Evolutionary conservation across 2,888 invertebrate species (phyloP).

Genomic region (Tetranychus truncatus): DNA sequence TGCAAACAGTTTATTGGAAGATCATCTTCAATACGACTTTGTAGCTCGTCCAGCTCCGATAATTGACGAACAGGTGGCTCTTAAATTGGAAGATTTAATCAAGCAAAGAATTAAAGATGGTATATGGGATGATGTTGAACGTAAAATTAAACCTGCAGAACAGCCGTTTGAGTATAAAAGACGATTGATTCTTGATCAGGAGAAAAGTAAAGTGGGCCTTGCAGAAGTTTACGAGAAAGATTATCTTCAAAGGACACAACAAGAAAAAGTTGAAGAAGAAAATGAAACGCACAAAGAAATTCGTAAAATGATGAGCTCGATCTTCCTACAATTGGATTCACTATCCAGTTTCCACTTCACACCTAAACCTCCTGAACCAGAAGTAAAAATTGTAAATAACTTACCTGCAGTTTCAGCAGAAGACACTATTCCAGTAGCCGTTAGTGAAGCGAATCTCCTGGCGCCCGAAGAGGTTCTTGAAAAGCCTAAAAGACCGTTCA

Average conservation of each 20-base stretch:
- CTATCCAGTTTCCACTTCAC: conserved; percentile 84
- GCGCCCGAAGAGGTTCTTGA: conserved; percentile 70
- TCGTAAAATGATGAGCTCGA: conserved; percentile 47
- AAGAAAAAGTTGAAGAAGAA: conserved; percentile 36
- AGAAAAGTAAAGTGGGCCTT: conserved; percentile 79
- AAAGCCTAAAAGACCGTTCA: conserved; percentile 36
- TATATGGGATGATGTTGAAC: conserved; percentile 61
- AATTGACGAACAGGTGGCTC: conserved; percentile 73
- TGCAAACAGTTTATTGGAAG: conserved; percentile 76
- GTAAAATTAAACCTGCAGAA: conserved; percentile 64
- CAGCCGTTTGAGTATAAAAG: conserved; percentile 69
- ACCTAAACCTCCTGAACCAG: conserved; percentile 64
- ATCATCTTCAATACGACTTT: conserved; percentile 73
- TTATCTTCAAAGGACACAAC: conserved; percentile 38
- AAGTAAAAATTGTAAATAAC: conserved; percentile 73
- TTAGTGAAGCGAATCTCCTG: conserved; percentile 60
- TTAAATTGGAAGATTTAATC: conserved; percentile 74
- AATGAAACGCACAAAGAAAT: conserved; percentile 62
- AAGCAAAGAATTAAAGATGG: conserved; percentile 67
- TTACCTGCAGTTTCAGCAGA: conserved; percentile 78
- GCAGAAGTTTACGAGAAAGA: conserved; percentile 74
- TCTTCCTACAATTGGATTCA: conserved; percentile 74
- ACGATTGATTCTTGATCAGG: conserved; percentile 66
- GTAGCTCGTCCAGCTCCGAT: conserved; percentile 67
- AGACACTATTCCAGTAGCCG: conserved; percentile 79